These are phyloP conservation scores for Physella acuta DNA, from an alignment of 1,140 invertebrate genomes.

Conservation along the genomic window DNA sequence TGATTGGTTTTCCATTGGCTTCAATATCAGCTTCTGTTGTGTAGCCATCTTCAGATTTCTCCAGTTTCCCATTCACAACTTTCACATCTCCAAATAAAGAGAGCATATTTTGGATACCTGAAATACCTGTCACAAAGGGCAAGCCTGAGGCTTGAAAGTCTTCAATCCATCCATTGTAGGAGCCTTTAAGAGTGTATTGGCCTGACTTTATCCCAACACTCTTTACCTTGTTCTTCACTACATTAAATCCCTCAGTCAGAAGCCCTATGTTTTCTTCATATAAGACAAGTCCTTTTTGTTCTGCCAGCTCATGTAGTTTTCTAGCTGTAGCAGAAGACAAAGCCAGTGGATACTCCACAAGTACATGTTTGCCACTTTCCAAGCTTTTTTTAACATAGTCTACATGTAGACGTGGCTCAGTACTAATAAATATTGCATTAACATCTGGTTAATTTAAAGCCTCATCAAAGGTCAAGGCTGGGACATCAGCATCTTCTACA, in stretches of 20 bases:
- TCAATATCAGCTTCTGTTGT: not conserved
- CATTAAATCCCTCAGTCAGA: constrained; percentile 3
- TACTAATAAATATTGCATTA: constrained; percentile 33
- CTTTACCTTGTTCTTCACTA: not conserved
- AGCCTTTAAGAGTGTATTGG: constrained; percentile 8
- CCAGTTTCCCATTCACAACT: constrained; percentile 4
- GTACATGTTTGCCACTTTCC: constrained; percentile 35
- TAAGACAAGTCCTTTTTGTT: constrained; percentile 33
- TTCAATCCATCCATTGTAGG: constrained; percentile 24
- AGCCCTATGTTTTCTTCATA: constrained; percentile 21
- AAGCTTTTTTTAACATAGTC: constrained; percentile 32
- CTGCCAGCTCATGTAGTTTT: constrained; percentile 31
- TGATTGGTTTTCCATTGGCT: constrained; percentile 7
- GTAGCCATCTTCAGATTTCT: not conserved
- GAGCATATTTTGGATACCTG: constrained; percentile 14
- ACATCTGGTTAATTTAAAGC: constrained; percentile 31
- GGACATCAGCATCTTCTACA: constrained; percentile 25
- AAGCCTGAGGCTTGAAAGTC: constrained; percentile 16
- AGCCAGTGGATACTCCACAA: constrained; percentile 41
- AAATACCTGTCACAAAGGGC: constrained; percentile 20
- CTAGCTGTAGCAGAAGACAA: constrained; percentile 22
- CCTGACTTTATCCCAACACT: constrained; percentile 1
- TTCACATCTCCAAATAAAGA: constrained; percentile 10
- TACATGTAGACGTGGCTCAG: constrained; percentile 34
- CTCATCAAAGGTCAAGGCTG: constrained; percentile 28